Evolutionary conservation across 2,113 vertebrate genomes (phyloP).

Genomic region (Otocyon megalotis): DNA sequence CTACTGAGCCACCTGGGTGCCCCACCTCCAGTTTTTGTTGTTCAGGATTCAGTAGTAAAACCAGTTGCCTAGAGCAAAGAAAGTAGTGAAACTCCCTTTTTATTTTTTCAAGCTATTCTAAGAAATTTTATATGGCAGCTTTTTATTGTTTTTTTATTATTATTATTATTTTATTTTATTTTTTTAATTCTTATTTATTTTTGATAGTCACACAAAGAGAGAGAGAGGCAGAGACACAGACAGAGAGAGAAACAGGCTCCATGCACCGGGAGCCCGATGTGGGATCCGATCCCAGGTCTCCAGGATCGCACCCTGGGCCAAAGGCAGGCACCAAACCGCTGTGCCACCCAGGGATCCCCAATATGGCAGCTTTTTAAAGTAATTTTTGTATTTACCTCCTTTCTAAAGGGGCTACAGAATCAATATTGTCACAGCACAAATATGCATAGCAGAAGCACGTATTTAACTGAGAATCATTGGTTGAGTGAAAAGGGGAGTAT

Average conservation of each 20-base stretch:
- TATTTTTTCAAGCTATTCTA: background rate
- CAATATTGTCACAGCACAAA: background rate
- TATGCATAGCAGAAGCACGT: accelerated
- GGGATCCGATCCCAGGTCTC: too few relatives aligned
- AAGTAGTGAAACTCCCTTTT: background rate
- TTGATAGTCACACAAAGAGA: too few relatives aligned
- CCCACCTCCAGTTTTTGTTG: background rate
- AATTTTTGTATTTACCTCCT: background rate
- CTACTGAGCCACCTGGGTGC: background rate
- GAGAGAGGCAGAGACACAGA: too few relatives aligned
- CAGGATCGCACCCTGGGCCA: too few relatives aligned
- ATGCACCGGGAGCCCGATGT: too few relatives aligned
- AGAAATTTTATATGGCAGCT: background rate
- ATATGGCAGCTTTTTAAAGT: background rate
- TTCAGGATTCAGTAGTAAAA: background rate
- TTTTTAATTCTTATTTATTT: too few relatives aligned
- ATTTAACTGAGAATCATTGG: background rate
- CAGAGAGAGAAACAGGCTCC: too few relatives aligned
- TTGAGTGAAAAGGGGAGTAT: background rate
- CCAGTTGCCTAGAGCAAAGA: background rate
- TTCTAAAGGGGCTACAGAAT: background rate
- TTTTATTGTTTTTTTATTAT: too few relatives aligned
- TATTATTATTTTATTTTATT: too few relatives aligned
- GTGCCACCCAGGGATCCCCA: too few relatives aligned
- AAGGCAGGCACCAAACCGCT: too few relatives aligned